phyloP scores from a whole-genome alignment of 2,888 invertebrate genomes.

The Mactromeris polynyma region DNA sequence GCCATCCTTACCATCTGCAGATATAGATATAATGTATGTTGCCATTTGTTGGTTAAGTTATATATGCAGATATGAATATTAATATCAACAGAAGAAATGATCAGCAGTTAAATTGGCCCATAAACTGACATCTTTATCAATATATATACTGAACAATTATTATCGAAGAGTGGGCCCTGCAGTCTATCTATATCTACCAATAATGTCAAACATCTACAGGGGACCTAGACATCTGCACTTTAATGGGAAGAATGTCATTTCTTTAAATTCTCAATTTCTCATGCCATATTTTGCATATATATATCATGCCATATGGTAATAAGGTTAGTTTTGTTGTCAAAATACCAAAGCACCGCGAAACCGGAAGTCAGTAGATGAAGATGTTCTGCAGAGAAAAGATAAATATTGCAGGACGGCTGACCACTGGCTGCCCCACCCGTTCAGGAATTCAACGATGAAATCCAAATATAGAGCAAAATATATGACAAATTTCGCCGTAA shows the following conservation, averaged over 20 bases:
- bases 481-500: neutral
- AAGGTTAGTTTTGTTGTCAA: neutral
- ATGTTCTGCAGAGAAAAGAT: neutral
- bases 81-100: neutral
- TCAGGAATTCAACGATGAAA: neutral
- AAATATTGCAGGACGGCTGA: neutral
- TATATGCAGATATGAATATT: neutral
- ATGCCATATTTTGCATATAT: too few relatives aligned
- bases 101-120: neutral
- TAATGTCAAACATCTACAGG: too few relatives aligned
- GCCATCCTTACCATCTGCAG: slow-evolving; percentile 51
- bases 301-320: too few relatives aligned
- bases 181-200: too few relatives aligned
- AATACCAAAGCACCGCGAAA: neutral
- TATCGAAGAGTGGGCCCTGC: too few relatives aligned
- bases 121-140: neutral
- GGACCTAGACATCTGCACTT: too few relatives aligned
- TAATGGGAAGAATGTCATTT: too few relatives aligned
- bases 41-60: neutral
- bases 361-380: too few relatives aligned
- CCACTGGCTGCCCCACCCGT: neutral
- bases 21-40: neutral
- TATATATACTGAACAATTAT: too few relatives aligned
- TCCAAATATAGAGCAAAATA: neutral
- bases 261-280: too few relatives aligned